Evolutionary conservation across 64 coral and sea anemone genomes (phyloP).

Genomic region (Acropora tenuis): DNA sequence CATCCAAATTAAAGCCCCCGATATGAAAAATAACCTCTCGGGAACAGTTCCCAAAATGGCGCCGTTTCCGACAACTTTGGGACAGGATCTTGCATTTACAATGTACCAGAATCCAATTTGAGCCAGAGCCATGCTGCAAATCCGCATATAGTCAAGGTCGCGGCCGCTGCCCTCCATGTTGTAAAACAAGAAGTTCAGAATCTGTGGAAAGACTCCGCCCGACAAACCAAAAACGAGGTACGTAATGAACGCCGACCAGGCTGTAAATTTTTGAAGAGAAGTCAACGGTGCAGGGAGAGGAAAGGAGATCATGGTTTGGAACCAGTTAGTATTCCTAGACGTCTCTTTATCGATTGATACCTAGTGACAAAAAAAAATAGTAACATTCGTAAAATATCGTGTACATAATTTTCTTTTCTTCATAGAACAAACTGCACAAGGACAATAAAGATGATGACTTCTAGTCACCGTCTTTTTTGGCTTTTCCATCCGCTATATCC

Average conservation of each 20-base stretch:
- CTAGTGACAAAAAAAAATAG: background rate
- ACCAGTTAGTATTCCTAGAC: background rate
- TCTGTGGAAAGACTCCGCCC: background rate
- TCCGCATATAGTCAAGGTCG: background rate
- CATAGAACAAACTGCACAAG: too few relatives aligned
- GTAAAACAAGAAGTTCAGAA: background rate
- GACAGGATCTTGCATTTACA: background rate
- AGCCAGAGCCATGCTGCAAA: background rate
- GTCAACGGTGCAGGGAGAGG: background rate
- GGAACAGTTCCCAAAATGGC: constrained; percentile 34
- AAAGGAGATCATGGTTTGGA: constrained; percentile 28
- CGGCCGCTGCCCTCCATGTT: constrained; percentile 3
- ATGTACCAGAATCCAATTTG: constrained; percentile 47
- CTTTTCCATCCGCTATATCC: too few relatives aligned
- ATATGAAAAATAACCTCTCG: constrained; percentile 32
- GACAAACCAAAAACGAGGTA: background rate
- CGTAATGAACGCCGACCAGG: background rate
- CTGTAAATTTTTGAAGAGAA: background rate
- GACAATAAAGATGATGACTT: too few relatives aligned
- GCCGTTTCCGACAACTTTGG: constrained; percentile 7
- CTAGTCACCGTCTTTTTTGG: too few relatives aligned
- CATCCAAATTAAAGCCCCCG: background rate
- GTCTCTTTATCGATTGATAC: background rate
- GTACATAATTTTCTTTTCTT: too few relatives aligned
- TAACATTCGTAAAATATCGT: too few relatives aligned